Conservation (phyloP, 1,140 invertebrate species). For the Pseudomyrmex gracilis region DNA sequence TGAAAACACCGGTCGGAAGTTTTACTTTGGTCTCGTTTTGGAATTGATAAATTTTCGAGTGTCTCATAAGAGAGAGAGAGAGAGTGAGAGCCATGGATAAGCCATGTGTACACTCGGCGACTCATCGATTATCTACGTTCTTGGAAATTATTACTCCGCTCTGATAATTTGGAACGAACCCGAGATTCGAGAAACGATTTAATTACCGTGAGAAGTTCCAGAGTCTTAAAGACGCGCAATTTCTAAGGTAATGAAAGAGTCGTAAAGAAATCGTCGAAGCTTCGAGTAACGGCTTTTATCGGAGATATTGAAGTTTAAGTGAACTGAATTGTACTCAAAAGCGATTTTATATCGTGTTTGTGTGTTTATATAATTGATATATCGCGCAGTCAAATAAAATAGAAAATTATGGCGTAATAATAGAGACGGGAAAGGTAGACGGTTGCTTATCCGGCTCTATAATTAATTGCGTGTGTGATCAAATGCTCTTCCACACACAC, state of each 20-base stretch:
- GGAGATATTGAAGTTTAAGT: constrained; percentile 51
- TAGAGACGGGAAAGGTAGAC: too few species aligned
- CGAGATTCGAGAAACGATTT: constrained; percentile 62
- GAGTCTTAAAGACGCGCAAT: constrained; percentile 64
- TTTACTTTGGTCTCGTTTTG: constrained; percentile 3
- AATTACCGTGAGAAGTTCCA: constrained; percentile 67
- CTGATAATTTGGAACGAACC: constrained; percentile 58
- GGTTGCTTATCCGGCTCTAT: constrained; percentile 2
- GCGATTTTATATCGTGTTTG: constrained; percentile 41
- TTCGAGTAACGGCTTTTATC: constrained; percentile 25
- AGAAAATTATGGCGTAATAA: too few species aligned
- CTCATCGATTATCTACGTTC: constrained; percentile 59
- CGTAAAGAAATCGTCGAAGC: constrained; percentile 52
- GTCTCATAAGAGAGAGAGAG: constrained; percentile 12
- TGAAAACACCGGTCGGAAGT: constrained; percentile 7
- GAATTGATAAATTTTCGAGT: constrained; percentile 31
- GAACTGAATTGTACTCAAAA: constrained; percentile 36
- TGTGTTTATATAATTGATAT: background rate
- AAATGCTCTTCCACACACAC: constrained; percentile 19
- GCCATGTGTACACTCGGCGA: constrained; percentile 10
- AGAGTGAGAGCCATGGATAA: background rate
- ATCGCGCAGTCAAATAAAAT: too few species aligned
- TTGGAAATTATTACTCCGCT: constrained; percentile 60
- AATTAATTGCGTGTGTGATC: constrained; percentile 49
- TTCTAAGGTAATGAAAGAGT: constrained; percentile 69